Conservation (phyloP, 2,113 vertebrate genomes). For the Colinus virginianus region DNA sequence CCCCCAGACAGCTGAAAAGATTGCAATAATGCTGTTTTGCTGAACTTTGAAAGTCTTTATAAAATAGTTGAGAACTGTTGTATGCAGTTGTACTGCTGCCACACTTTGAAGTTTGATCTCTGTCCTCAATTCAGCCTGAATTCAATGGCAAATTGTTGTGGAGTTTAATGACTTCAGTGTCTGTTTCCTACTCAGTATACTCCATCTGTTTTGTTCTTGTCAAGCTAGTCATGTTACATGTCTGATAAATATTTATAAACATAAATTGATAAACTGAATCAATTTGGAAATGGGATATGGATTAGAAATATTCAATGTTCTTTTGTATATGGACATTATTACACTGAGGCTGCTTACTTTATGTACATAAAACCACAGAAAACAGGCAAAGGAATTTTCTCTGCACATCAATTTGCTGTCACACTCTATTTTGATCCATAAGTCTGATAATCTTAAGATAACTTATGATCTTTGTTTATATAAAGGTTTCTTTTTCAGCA, state of each 20-base stretch:
- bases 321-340: neutral
- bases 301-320: neutral
- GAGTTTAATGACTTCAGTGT: neutral
- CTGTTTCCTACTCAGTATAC: neutral
- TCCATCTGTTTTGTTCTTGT: constrained; percentile 27
- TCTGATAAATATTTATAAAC: constrained; percentile 47
- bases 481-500: neutral
- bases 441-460: neutral
- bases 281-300: neutral
- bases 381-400: neutral
- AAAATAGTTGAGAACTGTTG: neutral
- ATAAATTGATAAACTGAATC: constrained; percentile 15
- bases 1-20: neutral
- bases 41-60: neutral
- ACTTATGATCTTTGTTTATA: neutral
- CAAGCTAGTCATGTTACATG: constrained; percentile 20
- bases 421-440: neutral
- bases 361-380: neutral
- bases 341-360: neutral
- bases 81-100: neutral
- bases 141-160: neutral
- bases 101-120: neutral
- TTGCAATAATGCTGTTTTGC: neutral
- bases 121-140: neutral
- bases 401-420: neutral